These are phyloP conservation scores for Drosophila barbarae DNA, from an alignment of 2,888 invertebrate genomes.

Conservation along the genomic window DNA sequence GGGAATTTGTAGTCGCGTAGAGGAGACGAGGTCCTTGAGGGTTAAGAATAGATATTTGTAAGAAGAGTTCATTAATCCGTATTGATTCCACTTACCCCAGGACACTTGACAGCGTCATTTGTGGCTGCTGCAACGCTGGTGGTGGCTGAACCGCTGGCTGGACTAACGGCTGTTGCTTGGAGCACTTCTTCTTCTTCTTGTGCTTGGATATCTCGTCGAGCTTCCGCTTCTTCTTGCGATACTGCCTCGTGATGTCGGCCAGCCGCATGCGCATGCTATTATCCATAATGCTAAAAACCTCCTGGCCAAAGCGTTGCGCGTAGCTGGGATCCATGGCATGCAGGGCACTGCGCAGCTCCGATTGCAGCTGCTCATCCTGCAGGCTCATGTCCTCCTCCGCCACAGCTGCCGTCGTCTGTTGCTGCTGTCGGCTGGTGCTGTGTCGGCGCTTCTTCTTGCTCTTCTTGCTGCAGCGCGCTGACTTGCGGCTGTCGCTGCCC, in stretches of 20 bases:
- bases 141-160: conserved; percentile 13
- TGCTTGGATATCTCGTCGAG: conserved; percentile 83
- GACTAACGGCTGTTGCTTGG: conserved; percentile 51
- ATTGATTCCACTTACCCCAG: conserved; percentile 47
- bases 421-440: conserved; percentile 62
- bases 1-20: conserved; percentile 75
- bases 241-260: conserved; percentile 89
- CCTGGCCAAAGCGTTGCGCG: conserved; percentile 75
- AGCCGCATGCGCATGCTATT: conserved; percentile 89
- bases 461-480: conserved; percentile 77
- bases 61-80: neutral
- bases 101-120: conserved; percentile 57
- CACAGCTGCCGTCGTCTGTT: conserved; percentile 42
- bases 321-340: conserved; percentile 69
- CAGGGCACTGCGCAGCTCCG: conserved; percentile 71
- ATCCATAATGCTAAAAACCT: conserved; percentile 87
- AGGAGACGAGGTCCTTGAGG: conserved; percentile 64
- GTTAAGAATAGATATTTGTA: neutral
- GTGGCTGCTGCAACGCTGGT: conserved; percentile 53
- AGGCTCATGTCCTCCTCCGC: conserved; percentile 63
- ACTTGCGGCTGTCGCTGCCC: conserved; percentile 62
- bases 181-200: conserved; percentile 80
- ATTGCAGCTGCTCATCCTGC: conserved; percentile 71
- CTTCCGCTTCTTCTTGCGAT: conserved; percentile 91
- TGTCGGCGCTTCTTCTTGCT: conserved; percentile 79